Conservation (phyloP, 2,888 invertebrate species). For the Patella caerulea region DNA sequence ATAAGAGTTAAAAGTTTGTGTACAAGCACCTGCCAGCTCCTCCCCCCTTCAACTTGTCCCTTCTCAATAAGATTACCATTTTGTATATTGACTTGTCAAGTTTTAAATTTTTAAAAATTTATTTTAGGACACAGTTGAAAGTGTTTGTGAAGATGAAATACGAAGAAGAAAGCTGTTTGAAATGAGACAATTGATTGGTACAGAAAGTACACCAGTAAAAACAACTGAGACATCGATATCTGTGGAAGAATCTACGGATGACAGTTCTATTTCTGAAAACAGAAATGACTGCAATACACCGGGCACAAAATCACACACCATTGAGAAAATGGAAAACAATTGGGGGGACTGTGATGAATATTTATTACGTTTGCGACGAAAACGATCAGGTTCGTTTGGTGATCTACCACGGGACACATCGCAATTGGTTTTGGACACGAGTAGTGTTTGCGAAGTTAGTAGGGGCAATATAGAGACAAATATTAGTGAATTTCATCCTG, state of each 20-base stretch:
- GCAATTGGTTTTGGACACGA: neutral
- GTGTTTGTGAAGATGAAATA: slow-evolving; percentile 47
- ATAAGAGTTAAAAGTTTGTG: too few species aligned
- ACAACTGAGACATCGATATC: slow-evolving; percentile 23
- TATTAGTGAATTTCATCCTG: slow-evolving; percentile 34
- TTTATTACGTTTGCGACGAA: slow-evolving; percentile 24
- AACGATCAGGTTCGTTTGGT: slow-evolving; percentile 43
- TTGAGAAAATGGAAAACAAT: slow-evolving; percentile 44
- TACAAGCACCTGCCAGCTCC: too few species aligned
- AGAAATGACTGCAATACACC: neutral
- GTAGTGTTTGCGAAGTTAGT: slow-evolving; percentile 5
- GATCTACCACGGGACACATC: slow-evolving; percentile 39
- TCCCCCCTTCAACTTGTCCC: too few species aligned
- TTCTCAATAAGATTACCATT: too few species aligned
- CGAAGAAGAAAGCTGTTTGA: slow-evolving; percentile 56
- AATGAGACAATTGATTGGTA: slow-evolving; percentile 50
- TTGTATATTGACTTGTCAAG: too few species aligned
- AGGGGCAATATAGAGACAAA: slow-evolving; percentile 21
- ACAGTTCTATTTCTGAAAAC: neutral
- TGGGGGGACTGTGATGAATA: slow-evolving; percentile 13
- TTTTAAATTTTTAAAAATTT: too few species aligned
- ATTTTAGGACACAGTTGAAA: slow-evolving; percentile 21
- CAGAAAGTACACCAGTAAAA: slow-evolving; percentile 38
- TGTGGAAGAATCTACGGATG: slow-evolving; percentile 5
- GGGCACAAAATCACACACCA: slow-evolving; percentile 39